Conservation (phyloP, 1,140 invertebrate genomes). For the Euschistus heros region DNA sequence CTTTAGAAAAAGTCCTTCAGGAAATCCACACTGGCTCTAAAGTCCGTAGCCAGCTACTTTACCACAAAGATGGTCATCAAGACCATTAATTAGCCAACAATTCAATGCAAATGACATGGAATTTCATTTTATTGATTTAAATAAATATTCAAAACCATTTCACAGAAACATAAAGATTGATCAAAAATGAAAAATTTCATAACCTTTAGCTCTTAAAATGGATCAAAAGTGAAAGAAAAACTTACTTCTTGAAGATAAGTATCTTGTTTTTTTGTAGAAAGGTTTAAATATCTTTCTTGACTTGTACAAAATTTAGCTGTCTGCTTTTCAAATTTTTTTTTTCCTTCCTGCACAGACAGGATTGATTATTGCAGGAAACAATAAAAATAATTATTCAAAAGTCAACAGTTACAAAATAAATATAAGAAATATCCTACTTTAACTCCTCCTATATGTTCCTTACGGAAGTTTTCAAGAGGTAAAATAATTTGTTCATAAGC, state of each 20-base stretch:
- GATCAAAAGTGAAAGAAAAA: slow-evolving; percentile 19
- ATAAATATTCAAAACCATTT: too few species aligned
- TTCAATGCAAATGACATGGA: too few species aligned
- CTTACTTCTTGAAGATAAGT: slow-evolving; percentile 81
- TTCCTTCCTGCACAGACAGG: slow-evolving; percentile 59
- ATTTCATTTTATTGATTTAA: too few species aligned
- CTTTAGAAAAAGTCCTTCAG: too few species aligned
- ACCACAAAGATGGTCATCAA: too few species aligned
- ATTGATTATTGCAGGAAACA: slow-evolving; percentile 15
- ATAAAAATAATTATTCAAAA: slow-evolving; percentile 14
- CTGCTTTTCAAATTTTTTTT: slow-evolving; percentile 96
- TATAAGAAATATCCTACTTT: slow-evolving; percentile 51
- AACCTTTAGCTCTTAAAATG: too few species aligned
- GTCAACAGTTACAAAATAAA: slow-evolving; percentile 11
- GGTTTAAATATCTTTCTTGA: slow-evolving; percentile 85
- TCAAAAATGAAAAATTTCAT: too few species aligned
- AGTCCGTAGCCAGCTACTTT: too few species aligned
- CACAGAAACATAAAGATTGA: too few species aligned
- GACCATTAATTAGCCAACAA: too few species aligned
- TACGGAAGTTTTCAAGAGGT: slow-evolving; percentile 84
- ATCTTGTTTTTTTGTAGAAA: slow-evolving; percentile 89
- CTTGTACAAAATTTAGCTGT: slow-evolving; percentile 92
- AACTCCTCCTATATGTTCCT: slow-evolving; percentile 86
- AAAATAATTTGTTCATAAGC: slow-evolving; percentile 84
- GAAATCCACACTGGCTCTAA: too few species aligned